Base-by-base conservation (phyloP, 2,797 vertebrate genomes). In the Hybognathus amarus region DNA sequence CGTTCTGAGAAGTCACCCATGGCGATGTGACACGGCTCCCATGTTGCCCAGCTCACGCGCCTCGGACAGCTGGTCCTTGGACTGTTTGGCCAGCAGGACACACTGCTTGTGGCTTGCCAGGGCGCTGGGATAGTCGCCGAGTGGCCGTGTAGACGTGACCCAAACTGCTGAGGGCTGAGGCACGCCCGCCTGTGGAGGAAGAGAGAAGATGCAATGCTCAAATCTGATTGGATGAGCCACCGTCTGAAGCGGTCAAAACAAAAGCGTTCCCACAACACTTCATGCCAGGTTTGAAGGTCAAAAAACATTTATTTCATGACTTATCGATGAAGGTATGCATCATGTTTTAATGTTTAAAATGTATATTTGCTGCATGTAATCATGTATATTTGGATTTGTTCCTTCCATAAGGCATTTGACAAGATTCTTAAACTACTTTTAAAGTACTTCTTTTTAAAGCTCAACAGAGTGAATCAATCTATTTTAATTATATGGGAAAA, bases 71-170 rank as follows among this genome's bases (percentile, higher is more conserved):
- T 98, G 96, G 56, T 98, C 97, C 91, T 98, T 98, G 94, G 96
- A 97, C 91, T 99, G 98, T 90, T 97, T 98, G 90, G 98, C 97
- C 0, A 99, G 94, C 64, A 99, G 96, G 52, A 99, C 98, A 0
- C 98, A 99, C 92, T 99, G 98, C 88, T 99, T 99, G 95, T 99
- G 98, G 91, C 98, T 99, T 27, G 98, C 98, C 85, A 99, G 94
- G 0, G 98, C 97, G 0, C 99, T 99, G 20, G 98, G 98, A 89
- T 98, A 99, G 93, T 99, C 98, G 6, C 97, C 98, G 5, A 99
- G n/a, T 98, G 77, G 98, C 95, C 0, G 97, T 98, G 94, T 99
- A 99, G 84, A 98, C 97, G 0, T 99, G 98, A 74, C 98, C 98
- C 88, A 99, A 95, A 9, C 97, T 98, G 94, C 97, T 97, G 91